A percentile compares a stretch with the other conserved stretches of the same genome.
phyloP scores from a whole-genome alignment of 2,888 invertebrate species.

The Xylocampa areola region DNA sequence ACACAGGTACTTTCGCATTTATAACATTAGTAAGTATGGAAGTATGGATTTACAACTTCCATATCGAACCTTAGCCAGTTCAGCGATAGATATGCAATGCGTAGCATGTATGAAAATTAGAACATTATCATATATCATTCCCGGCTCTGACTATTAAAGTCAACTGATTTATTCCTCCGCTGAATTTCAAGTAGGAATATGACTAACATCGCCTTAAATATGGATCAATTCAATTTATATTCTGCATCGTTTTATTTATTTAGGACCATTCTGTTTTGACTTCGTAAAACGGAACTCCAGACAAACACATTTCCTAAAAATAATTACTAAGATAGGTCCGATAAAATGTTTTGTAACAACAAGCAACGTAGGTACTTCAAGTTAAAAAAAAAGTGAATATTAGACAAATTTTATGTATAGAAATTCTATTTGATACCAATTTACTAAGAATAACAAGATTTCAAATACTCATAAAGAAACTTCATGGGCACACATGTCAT shows the following conservation, averaged over 20 bases:
- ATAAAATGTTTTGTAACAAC: neutral
- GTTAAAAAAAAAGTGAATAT: too few species aligned
- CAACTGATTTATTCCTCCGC: constrained; percentile 30
- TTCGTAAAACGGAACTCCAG: constrained; percentile 5
- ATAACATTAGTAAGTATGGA: too few species aligned
- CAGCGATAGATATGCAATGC: constrained; percentile 28
- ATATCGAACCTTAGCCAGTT: neutral
- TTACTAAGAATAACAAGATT: too few species aligned
- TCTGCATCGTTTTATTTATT: constrained; percentile 45
- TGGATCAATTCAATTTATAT: constrained; percentile 44
- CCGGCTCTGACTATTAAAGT: constrained; percentile 20
- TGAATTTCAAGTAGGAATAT: constrained; percentile 11
- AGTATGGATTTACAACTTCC: neutral
- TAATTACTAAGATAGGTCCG: constrained; percentile 4
- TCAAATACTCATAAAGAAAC: too few species aligned
- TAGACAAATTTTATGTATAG: too few species aligned
- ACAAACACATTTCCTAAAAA: neutral
- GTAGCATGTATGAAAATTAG: constrained; percentile 28
- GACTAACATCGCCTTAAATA: constrained; percentile 9
- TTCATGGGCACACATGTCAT: too few species aligned
- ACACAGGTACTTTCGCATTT: too few species aligned
- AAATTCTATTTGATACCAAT: too few species aligned
- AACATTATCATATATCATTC: constrained; percentile 25
- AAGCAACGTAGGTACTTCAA: too few species aligned
- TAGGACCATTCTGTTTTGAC: constrained; percentile 27